A percentile compares a stretch with the other conserved stretches of the same genome.
Evolutionary conservation across 2,888 invertebrate species (phyloP).

Genomic region (Lissocephala sabroskyi): DNA sequence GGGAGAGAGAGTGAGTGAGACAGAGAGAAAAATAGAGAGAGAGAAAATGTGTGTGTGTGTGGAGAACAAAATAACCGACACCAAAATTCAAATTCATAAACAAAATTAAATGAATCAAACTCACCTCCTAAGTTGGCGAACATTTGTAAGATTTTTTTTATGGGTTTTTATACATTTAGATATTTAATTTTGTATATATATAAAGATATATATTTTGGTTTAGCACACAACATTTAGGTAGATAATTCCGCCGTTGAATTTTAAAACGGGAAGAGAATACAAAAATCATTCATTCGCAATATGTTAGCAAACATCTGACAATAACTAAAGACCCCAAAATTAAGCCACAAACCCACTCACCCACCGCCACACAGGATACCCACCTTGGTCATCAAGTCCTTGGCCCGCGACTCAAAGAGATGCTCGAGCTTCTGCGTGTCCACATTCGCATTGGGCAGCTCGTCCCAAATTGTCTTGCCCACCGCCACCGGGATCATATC

Average conservation of each 20-base stretch:
- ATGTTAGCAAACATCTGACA: conserved; percentile 30
- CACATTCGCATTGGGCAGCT: conserved; percentile 85
- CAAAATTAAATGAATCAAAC: conserved; percentile 35
- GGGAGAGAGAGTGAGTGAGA: conserved; percentile 6
- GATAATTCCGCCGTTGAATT: conserved; percentile 53
- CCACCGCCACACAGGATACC: too few species aligned
- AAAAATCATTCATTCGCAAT: conserved; percentile 50
- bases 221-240: conserved; percentile 52
- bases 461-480: conserved; percentile 91
- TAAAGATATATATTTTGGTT: too few species aligned
- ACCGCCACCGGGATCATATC: conserved; percentile 75
- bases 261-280: conserved; percentile 41
- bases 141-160: conserved; percentile 38
- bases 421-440: conserved; percentile 96
- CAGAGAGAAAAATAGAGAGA: conserved; percentile 10
- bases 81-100: conserved; percentile 32
- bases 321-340: too few species aligned
- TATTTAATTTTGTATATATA: conserved; percentile 22
- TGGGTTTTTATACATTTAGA: conserved; percentile 12
- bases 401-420: conserved; percentile 96
- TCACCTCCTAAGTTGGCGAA: conserved; percentile 63
- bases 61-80: conserved; percentile 40
- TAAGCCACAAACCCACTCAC: too few species aligned
- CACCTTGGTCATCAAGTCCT: conserved; percentile 96
- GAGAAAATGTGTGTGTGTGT: conserved; percentile 5